phyloP scores from a whole-genome alignment of 1,140 invertebrate species.

The Drosophila suzukii region DNA sequence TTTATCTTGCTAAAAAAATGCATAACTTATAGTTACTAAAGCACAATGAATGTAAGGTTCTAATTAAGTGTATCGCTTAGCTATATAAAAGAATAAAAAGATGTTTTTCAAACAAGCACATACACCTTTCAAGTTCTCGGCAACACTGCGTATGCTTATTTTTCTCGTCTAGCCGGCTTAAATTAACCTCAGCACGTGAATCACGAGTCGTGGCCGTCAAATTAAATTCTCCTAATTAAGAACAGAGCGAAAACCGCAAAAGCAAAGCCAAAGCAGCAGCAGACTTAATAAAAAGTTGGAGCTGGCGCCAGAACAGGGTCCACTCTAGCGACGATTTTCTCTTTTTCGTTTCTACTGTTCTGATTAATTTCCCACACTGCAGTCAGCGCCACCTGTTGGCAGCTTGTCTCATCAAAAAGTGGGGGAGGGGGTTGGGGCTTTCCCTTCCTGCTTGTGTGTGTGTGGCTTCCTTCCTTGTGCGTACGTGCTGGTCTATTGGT shows the following conservation, averaged over 20 bases:
- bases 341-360: constrained; percentile 8
- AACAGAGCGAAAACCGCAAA: constrained; percentile 26
- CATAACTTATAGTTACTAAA: too few relatives aligned
- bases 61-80: neutral
- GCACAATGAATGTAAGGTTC: neutral
- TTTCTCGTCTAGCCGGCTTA: constrained; percentile 9
- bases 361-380: constrained; percentile 53
- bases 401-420: constrained; percentile 35
- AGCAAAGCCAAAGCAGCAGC: constrained; percentile 3
- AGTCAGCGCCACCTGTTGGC: constrained; percentile 73
- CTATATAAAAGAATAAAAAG: neutral
- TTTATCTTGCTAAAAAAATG: too few relatives aligned
- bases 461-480: constrained; percentile 24
- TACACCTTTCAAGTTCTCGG: neutral
- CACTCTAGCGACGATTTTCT: constrained; percentile 21
- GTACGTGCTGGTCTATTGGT: constrained; percentile 6
- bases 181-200: constrained; percentile 32
- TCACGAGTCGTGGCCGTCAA: constrained; percentile 20
- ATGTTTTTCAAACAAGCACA: neutral
- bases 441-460: neutral
- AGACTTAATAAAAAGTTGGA: constrained; percentile 8
- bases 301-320: constrained; percentile 21
- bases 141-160: constrained; percentile 25
- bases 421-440: neutral
- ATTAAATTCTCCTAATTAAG: constrained; percentile 26